phyloP scores from a whole-genome alignment of 2,113 vertebrate genomes.

The Hiodon alosoides region DNA sequence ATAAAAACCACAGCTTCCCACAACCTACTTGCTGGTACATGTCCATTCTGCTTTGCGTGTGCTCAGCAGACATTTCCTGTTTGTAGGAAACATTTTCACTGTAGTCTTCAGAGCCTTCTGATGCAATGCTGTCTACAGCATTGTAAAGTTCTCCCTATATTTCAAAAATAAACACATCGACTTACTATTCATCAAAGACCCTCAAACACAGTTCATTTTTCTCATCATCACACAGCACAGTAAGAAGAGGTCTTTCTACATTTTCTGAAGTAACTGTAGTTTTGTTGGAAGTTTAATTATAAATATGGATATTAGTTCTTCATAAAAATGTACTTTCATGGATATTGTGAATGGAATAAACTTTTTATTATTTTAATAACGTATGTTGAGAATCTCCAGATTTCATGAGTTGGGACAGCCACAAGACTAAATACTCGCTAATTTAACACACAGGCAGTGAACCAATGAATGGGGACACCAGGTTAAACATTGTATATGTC shows the following conservation, averaged over 20 bases:
- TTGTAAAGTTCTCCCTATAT: conserved; percentile 36
- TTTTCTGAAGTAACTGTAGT: no score
- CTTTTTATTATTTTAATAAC: no score
- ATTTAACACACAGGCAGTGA: no score
- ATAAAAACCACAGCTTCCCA: neutral
- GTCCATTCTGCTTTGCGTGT: conserved; percentile 12
- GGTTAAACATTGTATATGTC: neutral
- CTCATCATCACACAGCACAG: neutral
- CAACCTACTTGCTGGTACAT: conserved; percentile 31
- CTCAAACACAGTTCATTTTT: neutral
- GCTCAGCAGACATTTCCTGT: conserved; percentile 21
- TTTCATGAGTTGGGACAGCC: no score
- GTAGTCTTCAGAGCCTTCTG: conserved; percentile 22
- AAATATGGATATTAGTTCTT: neutral
- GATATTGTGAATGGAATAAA: neutral
- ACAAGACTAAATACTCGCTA: no score
- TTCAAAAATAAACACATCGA: conserved; percentile 2
- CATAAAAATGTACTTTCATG: neutral
- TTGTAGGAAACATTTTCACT: conserved; percentile 22
- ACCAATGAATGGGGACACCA: no score
- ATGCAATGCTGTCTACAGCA: conserved; percentile 27
- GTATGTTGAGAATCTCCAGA: no score
- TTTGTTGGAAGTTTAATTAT: neutral
- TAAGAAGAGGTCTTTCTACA: neutral
- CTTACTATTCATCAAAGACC: no score